Conservation (phyloP, 2,797 vertebrate species). For the Passerculus sandwichensis region DNA sequence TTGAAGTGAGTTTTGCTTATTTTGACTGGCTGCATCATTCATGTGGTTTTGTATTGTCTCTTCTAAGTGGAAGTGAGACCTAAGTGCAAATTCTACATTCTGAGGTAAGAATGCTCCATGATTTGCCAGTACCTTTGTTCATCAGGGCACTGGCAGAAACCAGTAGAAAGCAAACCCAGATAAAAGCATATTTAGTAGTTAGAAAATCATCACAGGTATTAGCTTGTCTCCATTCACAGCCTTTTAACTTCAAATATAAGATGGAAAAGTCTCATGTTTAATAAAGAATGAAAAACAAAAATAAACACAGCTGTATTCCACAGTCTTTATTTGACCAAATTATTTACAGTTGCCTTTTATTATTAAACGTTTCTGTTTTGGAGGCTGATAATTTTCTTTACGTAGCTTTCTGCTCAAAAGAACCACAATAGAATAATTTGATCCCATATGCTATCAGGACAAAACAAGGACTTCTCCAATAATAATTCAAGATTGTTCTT, state of each 20-base stretch:
- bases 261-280: not conserved
- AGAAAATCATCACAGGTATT: not conserved
- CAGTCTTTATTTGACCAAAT: not conserved
- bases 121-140: not conserved
- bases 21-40: not conserved
- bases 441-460: not conserved
- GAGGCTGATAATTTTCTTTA: not conserved
- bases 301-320: conserved; percentile 7
- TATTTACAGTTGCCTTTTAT: not conserved
- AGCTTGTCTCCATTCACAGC: not conserved
- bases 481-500: not conserved
- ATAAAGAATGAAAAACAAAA: not conserved
- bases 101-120: not conserved
- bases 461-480: not conserved
- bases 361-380: not conserved
- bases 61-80: not conserved
- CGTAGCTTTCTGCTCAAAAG: not conserved
- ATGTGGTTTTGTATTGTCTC: not conserved
- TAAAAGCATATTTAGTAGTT: not conserved
- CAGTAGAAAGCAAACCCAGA: not conserved
- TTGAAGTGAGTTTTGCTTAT: not conserved
- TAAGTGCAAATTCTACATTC: not conserved
- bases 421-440: not conserved
- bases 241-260: not conserved
- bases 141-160: not conserved